Percentiles rank a stretch among this genome's conserved stretches.
These are phyloP conservation scores for Furcula furcula DNA, from an alignment of 2,888 invertebrate species.

Conservation along the genomic window DNA sequence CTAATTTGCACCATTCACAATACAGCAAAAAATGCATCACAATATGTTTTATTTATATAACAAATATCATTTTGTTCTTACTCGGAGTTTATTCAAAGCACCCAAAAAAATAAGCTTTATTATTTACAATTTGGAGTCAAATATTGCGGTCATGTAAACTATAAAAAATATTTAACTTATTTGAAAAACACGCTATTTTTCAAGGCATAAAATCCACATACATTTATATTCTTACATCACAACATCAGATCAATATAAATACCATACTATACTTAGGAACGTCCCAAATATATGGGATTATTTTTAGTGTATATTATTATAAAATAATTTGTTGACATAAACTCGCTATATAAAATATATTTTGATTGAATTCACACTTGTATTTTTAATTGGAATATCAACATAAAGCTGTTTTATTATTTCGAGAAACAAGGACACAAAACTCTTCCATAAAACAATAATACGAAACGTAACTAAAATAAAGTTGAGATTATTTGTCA, in stretches of 20 bases:
- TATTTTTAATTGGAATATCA: not conserved
- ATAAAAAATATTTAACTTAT: too few species aligned
- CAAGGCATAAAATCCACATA: too few species aligned
- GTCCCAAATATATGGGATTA: constrained; percentile 8
- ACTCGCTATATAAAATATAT: constrained; percentile 26
- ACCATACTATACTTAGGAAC: constrained; percentile 21
- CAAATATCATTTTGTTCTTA: constrained; percentile 25
- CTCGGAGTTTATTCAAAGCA: constrained; percentile 14
- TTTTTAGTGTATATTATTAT: constrained; percentile 11
- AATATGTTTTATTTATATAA: constrained; percentile 9
- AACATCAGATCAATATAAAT: constrained; percentile 10
- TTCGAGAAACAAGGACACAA: too few species aligned
- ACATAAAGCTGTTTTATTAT: not conserved
- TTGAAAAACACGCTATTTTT: too few species aligned
- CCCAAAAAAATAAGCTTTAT: not conserved
- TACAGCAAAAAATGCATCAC: constrained; percentile 24
- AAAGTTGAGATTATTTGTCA: constrained; percentile 9
- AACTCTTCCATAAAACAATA: too few species aligned
- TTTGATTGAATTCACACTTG: constrained; percentile 16
- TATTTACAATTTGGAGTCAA: not conserved
- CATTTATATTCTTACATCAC: not conserved
- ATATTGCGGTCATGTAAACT: too few species aligned
- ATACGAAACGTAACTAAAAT: not conserved
- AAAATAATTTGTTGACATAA: constrained; percentile 21
- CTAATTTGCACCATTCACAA: constrained; percentile 27